Base-by-base conservation (phyloP, 2,113 vertebrate species). In the Psittacus erithacus region DNA sequence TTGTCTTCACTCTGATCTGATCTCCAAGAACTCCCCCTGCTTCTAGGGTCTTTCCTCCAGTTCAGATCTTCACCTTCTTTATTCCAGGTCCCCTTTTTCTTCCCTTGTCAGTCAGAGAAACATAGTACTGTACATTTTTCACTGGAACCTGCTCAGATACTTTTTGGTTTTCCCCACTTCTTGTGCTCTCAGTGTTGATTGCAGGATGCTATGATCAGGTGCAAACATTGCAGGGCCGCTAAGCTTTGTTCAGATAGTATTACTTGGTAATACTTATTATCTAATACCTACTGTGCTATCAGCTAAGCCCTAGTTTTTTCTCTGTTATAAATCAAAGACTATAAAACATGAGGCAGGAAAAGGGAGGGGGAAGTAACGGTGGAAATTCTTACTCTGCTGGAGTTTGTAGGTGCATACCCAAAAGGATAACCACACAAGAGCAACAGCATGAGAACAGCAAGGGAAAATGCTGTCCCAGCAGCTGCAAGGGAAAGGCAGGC, bases 321-420 rank as follows among this genome's bases (percentile, higher is more conserved):
- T 59, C 46, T 55, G 31, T 39, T 71, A 47, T 29, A 90, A 88
- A 53, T 14, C 38, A 70, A 67, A 84, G 29, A 5, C 64, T 46
- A n/a, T 29, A 65, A 82, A 75, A 46, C 0, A 1, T 46, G 46
- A 93, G 24, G 19, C 11, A 63, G 27, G 55, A 68, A 74, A 87
- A 78, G 8, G 41, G 15, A 59, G 22, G 4, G 3, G 8, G 20
- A 18, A 38, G 33, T 17, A 62, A 12, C 33, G 23, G 6, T 10
- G 13, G 3, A 1, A 9, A 13, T 57, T 86, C 53, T 83, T 17
- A 9, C 0, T 1, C 9, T 33, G 1, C 23, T 74, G 50, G 35
- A 81, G 8, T 25, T 71, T 46, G 22, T 53, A 67, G 25, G n/a
- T 41, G 9, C 38, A 43, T 0, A 0, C 13, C 22, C 38, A 57